Evolutionary conservation across 1,140 invertebrate genomes (phyloP), one percentile per base, ranked within the genome.

Genomic region (Drosophila asahinai): DNA sequence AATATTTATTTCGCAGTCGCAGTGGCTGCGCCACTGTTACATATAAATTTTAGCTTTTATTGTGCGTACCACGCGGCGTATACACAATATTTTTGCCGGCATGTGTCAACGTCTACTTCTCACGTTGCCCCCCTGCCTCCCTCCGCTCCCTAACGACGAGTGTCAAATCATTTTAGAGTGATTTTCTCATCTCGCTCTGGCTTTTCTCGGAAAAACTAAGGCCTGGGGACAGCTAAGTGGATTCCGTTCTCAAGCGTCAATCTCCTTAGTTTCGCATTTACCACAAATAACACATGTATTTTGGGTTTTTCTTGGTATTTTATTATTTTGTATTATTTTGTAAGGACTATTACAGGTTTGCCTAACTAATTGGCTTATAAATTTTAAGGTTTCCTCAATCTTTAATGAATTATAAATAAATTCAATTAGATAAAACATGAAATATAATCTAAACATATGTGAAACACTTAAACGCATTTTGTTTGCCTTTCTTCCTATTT

Each of bases 41-140:
- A 71, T 58, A 90, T 86, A 86, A 90, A 89, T 84, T 77, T 38
- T 80, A 42, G 48, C 54, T 82, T 77, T 80, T 80, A 86, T 76
- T 79, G 63, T 79, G 80, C 75, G 62, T 74, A 43, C 64, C n/a
- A 81, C 55, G 62, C 68, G 54, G 51, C 83, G 82, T 74, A 82
- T 90, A 77, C 78, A 60, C 72, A 79, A 73, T 73, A 48, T 70
- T 75, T 38, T 30, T 48, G 52, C 45, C 59, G 43, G 17, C 64
- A 83, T 80, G 71, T 81, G 63, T 67, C 65, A 73, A 45, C 54
- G 55, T 48, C 60, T 30, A 8, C 58, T 12, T 27, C 43, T 43
- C 36, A 19, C 33, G 38, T 27, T 45, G n/a, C 5, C 12, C n/a
- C 43, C 22, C 19, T 22, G 19, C 19, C n/a, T 19, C 51, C 8